phyloP scores from a whole-genome alignment of 2,888 invertebrate genomes.

The Lithophane semibrunnea region DNA sequence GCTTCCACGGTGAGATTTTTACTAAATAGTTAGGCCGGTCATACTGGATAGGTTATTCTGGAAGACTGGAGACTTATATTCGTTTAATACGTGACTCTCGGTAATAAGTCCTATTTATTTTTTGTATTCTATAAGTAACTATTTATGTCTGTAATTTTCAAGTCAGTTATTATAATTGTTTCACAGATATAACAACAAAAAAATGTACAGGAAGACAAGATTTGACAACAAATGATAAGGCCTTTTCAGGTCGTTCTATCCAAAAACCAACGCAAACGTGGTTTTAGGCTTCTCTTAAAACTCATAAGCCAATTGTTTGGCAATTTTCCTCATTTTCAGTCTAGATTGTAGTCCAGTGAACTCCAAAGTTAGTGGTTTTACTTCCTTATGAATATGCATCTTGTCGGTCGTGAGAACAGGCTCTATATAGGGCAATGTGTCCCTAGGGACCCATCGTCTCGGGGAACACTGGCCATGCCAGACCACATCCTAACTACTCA shows the following conservation, averaged over 20 bases:
- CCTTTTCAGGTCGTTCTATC: background rate
- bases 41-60: background rate
- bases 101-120: too few relatives aligned
- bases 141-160: background rate
- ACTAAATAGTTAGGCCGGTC: too few relatives aligned
- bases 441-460: constrained; percentile 43
- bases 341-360: background rate
- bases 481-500: constrained; percentile 59
- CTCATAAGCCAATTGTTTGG: background rate
- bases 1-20: too few relatives aligned
- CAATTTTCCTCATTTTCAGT: background rate
- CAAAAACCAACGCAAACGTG: too few relatives aligned
- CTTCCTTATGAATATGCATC: constrained; percentile 58
- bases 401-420: constrained; percentile 21
- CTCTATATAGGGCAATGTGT: constrained; percentile 49
- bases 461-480: constrained; percentile 27
- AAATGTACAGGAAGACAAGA: background rate
- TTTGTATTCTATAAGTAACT: background rate
- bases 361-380: constrained; percentile 20
- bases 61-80: background rate
- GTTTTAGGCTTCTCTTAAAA: background rate
- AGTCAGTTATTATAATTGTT: background rate
- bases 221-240: background rate
- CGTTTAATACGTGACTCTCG: background rate
- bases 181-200: too few relatives aligned